Evolutionary conservation across 2,113 vertebrate species (phyloP).

Genomic region (Piaya cayana): DNA sequence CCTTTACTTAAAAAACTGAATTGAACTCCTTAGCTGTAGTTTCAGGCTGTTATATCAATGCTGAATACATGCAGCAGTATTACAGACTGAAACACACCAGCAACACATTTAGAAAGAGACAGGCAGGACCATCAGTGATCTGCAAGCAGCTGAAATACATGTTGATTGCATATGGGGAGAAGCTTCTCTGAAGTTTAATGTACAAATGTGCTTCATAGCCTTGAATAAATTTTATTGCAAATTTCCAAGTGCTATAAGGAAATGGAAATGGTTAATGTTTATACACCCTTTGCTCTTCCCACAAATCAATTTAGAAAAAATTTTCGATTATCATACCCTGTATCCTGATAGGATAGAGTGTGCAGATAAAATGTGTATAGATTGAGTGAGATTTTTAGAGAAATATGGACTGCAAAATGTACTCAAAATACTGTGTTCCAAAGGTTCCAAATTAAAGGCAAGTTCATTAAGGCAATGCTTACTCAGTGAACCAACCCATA

Average conservation of each 20-base stretch:
- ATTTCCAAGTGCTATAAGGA: slow-evolving; percentile 7
- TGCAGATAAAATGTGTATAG: not conserved
- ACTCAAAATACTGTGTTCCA: not conserved
- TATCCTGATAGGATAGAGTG: not conserved
- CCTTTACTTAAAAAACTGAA: not conserved
- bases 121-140: not conserved
- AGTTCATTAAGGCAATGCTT: not conserved
- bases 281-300: not conserved
- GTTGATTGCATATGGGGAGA: slow-evolving; percentile 13
- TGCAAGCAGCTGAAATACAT: slow-evolving; percentile 4
- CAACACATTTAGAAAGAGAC: not conserved
- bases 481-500: not conserved
- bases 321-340: not conserved
- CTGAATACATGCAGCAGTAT: not conserved
- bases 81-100: not conserved
- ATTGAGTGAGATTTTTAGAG: not conserved
- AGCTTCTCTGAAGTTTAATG: slow-evolving; percentile 33
- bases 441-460: not conserved
- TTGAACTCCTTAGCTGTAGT: not conserved
- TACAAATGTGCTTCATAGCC: slow-evolving; percentile 21
- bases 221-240: slow-evolving; percentile 2
- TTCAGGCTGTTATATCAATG: fast-evolving
- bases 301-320: slow-evolving; percentile 13
- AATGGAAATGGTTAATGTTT: not conserved
- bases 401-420: not conserved